Percentiles rank a stretch among this genome's conserved stretches.
Conservation (phyloP, 2,888 invertebrate species). For the Masnerella sp. region DNA sequence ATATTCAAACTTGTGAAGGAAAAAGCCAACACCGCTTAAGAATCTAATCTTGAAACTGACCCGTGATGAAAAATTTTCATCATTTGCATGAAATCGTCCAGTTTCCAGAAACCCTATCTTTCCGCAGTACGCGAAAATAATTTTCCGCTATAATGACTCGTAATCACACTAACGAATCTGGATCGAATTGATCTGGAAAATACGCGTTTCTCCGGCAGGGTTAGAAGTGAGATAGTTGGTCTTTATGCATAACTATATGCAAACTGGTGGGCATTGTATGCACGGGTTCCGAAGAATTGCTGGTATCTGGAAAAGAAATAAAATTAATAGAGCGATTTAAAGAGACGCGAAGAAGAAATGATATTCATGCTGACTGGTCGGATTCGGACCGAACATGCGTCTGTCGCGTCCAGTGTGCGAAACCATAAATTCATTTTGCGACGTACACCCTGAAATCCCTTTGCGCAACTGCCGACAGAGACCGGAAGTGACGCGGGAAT, state of each 20-base stretch:
- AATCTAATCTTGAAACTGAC: too few relatives aligned
- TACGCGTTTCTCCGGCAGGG: constrained; percentile 33
- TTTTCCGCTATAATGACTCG: constrained; percentile 28
- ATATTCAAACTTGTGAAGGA: too few relatives aligned
- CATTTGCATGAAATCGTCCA: too few relatives aligned
- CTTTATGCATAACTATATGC: constrained; percentile 36
- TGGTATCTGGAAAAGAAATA: constrained; percentile 54
- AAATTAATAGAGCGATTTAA: constrained; percentile 59
- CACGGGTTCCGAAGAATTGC: constrained; percentile 34
- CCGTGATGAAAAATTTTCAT: too few relatives aligned
- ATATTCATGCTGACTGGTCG: constrained; percentile 55
- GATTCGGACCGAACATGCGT: constrained; percentile 30
- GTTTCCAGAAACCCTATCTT: too few relatives aligned
- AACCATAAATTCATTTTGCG: constrained; percentile 57
- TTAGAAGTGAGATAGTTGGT: constrained; percentile 20
- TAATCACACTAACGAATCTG: constrained; percentile 26
- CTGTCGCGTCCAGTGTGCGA: constrained; percentile 46
- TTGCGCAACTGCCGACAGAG: constrained; percentile 59
- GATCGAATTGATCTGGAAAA: constrained; percentile 45
- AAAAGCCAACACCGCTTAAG: too few relatives aligned
- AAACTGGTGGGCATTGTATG: constrained; percentile 47
- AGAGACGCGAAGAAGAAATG: constrained; percentile 46
- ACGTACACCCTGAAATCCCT: constrained; percentile 56
- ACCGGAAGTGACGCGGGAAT: constrained; percentile 73
- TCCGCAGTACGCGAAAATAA: not conserved